Evolutionary conservation across 1,140 invertebrate species (phyloP).

Genomic region (Drosophila repletoides): DNA sequence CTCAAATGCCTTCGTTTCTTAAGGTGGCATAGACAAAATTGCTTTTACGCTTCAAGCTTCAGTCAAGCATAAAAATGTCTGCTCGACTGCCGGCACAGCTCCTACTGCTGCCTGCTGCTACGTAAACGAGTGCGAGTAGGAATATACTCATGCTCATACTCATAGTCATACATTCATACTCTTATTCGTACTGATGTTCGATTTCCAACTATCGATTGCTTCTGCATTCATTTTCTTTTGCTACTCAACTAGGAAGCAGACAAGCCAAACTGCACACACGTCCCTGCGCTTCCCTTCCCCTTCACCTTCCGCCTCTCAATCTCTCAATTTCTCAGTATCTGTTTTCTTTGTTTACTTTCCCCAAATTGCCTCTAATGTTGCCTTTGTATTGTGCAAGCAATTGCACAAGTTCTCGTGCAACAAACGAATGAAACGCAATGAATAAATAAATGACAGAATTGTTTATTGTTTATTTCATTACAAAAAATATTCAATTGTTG

Average conservation of each 20-base stretch:
- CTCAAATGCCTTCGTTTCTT: slow-evolving; percentile 38
- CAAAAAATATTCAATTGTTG: too few species aligned
- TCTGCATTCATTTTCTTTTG: slow-evolving; percentile 52
- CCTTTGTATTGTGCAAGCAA: slow-evolving; percentile 7
- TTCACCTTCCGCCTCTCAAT: slow-evolving; percentile 1
- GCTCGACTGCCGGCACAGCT: slow-evolving; percentile 24
- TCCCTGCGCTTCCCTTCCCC: not conserved
- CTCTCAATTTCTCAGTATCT: not conserved
- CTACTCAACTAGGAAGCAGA: slow-evolving; percentile 1
- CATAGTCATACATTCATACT: too few species aligned
- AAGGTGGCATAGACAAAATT: slow-evolving; percentile 70
- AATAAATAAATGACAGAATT: not conserved
- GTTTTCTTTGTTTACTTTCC: slow-evolving; percentile 36
- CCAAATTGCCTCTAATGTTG: slow-evolving; percentile 49
- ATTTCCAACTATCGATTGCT: slow-evolving; percentile 68
- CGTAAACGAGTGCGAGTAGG: too few species aligned
- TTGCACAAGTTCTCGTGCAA: not conserved
- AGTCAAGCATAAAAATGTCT: slow-evolving; percentile 73
- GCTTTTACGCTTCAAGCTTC: slow-evolving; percentile 66
- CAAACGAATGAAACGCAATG: not conserved
- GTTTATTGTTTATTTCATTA: slow-evolving; percentile 1
- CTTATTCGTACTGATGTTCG: slow-evolving; percentile 42
- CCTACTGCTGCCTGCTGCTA: not conserved
- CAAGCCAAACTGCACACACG: not conserved
- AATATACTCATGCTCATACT: not conserved